Percentiles rank a stretch among this genome's conserved stretches.
Conservation (phyloP, 2,888 invertebrate genomes). For the Epistrophella euchroma region DNA sequence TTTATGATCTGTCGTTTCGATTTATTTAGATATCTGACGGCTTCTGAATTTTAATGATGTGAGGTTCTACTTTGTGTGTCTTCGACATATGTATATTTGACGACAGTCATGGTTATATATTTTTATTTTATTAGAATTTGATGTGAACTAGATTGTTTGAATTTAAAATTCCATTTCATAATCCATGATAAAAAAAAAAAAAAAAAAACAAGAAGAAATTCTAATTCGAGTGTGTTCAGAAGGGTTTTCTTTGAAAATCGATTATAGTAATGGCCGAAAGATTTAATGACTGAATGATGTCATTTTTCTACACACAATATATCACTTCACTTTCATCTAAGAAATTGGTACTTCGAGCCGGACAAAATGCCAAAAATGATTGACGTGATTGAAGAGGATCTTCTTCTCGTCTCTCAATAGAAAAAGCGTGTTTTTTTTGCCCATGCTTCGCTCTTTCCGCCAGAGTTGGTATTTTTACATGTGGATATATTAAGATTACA, state of each 20-base stretch:
- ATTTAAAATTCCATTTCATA: constrained; percentile 68
- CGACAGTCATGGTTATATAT: constrained; percentile 45
- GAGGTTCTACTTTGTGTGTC: constrained; percentile 65
- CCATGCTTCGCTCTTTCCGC: background rate
- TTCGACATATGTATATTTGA: constrained; percentile 67
- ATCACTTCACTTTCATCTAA: constrained; percentile 2
- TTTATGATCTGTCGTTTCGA: constrained; percentile 84
- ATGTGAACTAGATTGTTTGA: constrained; percentile 66
- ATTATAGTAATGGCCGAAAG: background rate
- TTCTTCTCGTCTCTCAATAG: constrained; percentile 35
- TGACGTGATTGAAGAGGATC: constrained; percentile 52
- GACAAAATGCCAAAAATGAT: constrained; percentile 45
- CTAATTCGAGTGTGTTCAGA: constrained; percentile 45
- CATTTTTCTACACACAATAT: background rate
- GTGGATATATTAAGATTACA: constrained; percentile 35
- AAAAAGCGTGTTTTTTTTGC: background rate
- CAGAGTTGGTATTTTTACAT: constrained; percentile 39
- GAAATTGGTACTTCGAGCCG: constrained; percentile 10
- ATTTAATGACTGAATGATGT: constrained; percentile 1
- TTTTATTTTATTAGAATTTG: constrained; percentile 38
- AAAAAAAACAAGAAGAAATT: constrained; percentile 33
- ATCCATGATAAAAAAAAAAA: constrained; percentile 37
- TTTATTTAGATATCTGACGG: constrained; percentile 80
- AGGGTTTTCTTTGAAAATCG: background rate
- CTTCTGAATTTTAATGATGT: constrained; percentile 75